Evolutionary conservation across 2,797 vertebrate species (phyloP).

Genomic region (Borostomias antarcticus): DNA sequence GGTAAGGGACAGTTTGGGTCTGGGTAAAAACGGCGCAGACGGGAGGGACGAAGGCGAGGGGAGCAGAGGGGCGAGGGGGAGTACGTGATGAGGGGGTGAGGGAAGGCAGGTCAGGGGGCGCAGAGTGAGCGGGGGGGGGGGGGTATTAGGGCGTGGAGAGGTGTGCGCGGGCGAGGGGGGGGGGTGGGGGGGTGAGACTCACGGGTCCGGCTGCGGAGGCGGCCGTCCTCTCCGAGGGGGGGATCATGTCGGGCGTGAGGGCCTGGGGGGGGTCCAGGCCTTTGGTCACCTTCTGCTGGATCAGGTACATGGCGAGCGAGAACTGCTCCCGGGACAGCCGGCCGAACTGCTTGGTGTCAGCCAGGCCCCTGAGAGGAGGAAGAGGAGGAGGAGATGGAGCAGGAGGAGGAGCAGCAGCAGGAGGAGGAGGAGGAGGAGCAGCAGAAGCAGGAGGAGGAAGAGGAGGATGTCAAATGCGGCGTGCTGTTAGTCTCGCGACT

Average conservation of each 20-base stretch:
- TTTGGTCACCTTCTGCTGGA: slow-evolving; percentile 92
- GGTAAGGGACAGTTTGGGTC: too few relatives aligned
- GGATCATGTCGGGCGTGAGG: slow-evolving; percentile 92
- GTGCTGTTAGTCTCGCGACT: too few relatives aligned
- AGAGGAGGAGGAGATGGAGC: neutral
- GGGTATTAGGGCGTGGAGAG: neutral
- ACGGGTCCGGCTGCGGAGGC: slow-evolving; percentile 74
- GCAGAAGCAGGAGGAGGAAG: too few relatives aligned
- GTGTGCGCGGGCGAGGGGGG: neutral
- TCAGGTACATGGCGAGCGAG: slow-evolving; percentile 93
- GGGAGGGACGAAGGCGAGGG: neutral
- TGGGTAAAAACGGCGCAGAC: neutral
- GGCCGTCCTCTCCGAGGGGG: slow-evolving; percentile 87
- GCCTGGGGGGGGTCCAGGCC: slow-evolving; percentile 90
- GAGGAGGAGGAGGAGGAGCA: too few relatives aligned
- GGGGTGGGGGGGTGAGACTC: slow-evolving; percentile 47
- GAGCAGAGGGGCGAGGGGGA: neutral
- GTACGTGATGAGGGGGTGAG: too few relatives aligned
- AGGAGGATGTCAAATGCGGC: too few relatives aligned
- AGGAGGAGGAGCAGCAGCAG: neutral
- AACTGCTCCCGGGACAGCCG: slow-evolving; percentile 95
- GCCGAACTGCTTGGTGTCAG: slow-evolving; percentile 90
- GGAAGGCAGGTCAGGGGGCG: neutral
- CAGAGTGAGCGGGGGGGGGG: too few relatives aligned
- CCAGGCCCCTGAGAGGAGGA: slow-evolving; percentile 83